Percentiles rank a stretch among this genome's conserved stretches.
phyloP scores from a whole-genome alignment of 1,140 invertebrate species.

The Diachasmimorpha longicaudata region DNA sequence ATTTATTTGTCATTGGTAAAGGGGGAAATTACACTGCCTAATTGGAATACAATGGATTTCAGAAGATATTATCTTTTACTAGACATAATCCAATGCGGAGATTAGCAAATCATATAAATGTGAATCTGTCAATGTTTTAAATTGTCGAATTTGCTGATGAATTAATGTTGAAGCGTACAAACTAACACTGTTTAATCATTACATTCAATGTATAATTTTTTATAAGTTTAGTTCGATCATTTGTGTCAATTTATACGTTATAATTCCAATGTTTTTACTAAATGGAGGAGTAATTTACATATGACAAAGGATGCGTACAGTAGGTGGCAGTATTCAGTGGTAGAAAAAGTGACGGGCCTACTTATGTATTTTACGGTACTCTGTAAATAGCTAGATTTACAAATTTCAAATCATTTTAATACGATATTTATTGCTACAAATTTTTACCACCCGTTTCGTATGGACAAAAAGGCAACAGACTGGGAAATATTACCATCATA shows the following conservation, averaged over 20 bases:
- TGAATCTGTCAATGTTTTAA: neutral
- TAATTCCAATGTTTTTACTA: neutral
- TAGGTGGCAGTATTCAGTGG: neutral
- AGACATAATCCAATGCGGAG: too few relatives aligned
- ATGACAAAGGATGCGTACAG: neutral
- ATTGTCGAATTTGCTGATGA: neutral
- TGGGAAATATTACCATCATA: neutral
- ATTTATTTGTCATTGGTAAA: neutral
- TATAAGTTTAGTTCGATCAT: neutral
- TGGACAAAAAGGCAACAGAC: neutral
- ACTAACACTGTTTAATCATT: neutral
- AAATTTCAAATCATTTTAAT: neutral
- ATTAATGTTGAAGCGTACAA: neutral
- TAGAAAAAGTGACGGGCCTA: neutral
- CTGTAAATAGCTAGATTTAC: constrained; percentile 16
- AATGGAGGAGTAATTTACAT: neutral
- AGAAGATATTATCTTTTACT: too few relatives aligned
- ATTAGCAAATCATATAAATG: too few relatives aligned
- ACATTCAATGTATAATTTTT: neutral
- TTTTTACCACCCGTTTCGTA: neutral
- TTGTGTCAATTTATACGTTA: neutral
- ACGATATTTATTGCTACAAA: constrained; percentile 13
- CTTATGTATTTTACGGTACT: neutral
- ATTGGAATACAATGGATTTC: neutral
- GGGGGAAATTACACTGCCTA: neutral